Conservation (phyloP, 2,797 vertebrate species). For the Hyperoplus lanceolatus region DNA sequence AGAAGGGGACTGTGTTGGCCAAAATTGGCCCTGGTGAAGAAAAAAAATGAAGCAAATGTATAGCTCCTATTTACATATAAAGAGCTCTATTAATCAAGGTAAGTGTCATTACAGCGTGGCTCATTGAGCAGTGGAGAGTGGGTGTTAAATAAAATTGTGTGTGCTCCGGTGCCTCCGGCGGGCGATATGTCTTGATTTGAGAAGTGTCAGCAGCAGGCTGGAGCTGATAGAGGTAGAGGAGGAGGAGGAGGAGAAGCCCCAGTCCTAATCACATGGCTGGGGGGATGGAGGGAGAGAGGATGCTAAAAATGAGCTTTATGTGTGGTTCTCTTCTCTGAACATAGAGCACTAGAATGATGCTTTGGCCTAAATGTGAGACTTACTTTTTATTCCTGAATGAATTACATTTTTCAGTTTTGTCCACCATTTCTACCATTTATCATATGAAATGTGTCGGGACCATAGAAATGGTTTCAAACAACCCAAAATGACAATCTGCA, state of each 20-base stretch:
- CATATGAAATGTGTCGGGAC: too few relatives aligned
- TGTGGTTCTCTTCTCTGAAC: background rate
- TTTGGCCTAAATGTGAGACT: background rate
- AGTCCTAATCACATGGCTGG: slow-evolving; percentile 70
- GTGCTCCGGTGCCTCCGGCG: slow-evolving; percentile 90
- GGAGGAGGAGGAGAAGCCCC: slow-evolving; percentile 12
- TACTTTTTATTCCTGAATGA: background rate
- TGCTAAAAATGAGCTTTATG: background rate
- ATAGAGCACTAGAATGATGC: too few relatives aligned
- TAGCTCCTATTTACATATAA: slow-evolving; percentile 96
- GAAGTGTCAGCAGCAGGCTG: slow-evolving; percentile 91
- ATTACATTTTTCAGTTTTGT: background rate
- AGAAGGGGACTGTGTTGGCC: background rate
- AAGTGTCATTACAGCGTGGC: slow-evolving; percentile 94
- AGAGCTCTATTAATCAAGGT: slow-evolving; percentile 98
- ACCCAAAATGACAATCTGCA: too few relatives aligned
- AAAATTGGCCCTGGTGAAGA: slow-evolving; percentile 85
- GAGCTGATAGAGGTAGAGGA: slow-evolving; percentile 82
- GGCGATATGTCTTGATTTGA: slow-evolving; percentile 93
- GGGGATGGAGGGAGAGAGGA: slow-evolving; percentile 21
- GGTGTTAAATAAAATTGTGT: slow-evolving; percentile 93
- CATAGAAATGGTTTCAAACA: too few relatives aligned
- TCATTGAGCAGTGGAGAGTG: slow-evolving; percentile 96
- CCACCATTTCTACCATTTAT: background rate
- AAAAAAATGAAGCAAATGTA: slow-evolving; percentile 82